Evolutionary conservation across 1,140 invertebrate genomes (phyloP), one percentile per base, ranked within the genome.

Genomic region (Drosophila setifemur): DNA sequence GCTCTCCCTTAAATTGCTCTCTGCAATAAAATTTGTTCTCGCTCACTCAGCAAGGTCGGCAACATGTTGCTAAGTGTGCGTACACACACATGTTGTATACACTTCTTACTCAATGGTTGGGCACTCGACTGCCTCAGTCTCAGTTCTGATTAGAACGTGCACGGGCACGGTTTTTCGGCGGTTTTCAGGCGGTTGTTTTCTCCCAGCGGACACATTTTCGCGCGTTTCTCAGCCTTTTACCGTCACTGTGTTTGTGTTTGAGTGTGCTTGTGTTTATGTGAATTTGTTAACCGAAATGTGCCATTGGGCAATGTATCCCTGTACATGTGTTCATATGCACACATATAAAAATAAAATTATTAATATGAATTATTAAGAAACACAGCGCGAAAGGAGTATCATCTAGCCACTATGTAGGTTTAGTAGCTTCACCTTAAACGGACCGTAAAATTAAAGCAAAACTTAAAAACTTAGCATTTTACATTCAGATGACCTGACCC

Each of bases 101-200:
- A n/a, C n/a, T n/a, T n/a, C n/a, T n/a, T n/a, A n/a, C n/a, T n/a
- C n/a, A n/a, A n/a, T n/a, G 85, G 69, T 83, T 83, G 76, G 71
- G 72, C 67, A 42, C 33, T 69, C 7, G 6, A 35, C 52, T 52
- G 69, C 43, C n/a, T 70, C 69, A 39, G 28, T 55, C 76, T 73
- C 81, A 83, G 75, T 83, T 83, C 74, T 83, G 70, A 83, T 86
- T 86, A 77, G 71, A 86, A 73, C 64, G 70, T 61, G 47, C 26
- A 57, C 45, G 70, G 29, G 71, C 63, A 48, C 74, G 75, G 74
- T 67, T 83, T 55, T 44, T 39, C 33, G 26, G 37, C 54, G 66
- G 42, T 74, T 37, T 16, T n/a, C 26, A n/a, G 25, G 45, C 74
- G 40, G 43, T 39, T 37, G 11, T 28, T 28, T 58, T 4, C 18